These are phyloP conservation scores for Trichacis sp. DNA, from an alignment of 2,888 invertebrate species.

Conservation along the genomic window DNA sequence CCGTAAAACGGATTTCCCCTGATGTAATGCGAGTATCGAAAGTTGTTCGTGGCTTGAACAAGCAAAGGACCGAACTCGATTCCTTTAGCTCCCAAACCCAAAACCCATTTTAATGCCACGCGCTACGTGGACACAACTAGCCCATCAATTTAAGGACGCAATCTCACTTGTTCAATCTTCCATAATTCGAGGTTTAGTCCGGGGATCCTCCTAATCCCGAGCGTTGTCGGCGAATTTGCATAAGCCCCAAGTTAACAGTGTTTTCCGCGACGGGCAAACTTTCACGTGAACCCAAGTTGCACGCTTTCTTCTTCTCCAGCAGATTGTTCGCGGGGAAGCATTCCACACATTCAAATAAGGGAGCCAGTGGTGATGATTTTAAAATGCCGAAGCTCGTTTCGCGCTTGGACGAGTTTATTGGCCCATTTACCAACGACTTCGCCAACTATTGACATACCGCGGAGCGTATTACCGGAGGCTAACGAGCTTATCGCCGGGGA, in stretches of 20 bases:
- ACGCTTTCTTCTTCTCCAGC: background rate
- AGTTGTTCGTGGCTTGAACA: no score
- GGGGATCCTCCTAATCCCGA: background rate
- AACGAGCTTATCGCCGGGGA: constrained; percentile 1
- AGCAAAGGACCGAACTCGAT: no score
- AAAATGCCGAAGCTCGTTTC: background rate
- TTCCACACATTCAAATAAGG: background rate
- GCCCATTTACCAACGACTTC: background rate
- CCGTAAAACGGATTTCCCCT: no score
- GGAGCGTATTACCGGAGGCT: background rate
- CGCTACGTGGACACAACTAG: no score
- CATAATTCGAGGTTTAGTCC: background rate
- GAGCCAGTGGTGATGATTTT: background rate
- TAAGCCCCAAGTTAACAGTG: background rate
- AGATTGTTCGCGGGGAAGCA: no score
- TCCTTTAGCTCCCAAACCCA: no score
- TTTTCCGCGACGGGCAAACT: background rate
- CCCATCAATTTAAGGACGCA: background rate
- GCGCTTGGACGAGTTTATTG: background rate
- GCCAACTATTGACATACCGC: background rate
- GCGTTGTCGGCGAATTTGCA: background rate
- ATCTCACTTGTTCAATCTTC: constrained; percentile 1
- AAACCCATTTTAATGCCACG: no score
- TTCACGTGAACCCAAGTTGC: background rate
- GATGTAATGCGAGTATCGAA: no score